Conservation (phyloP, 2,888 invertebrate species). For the Gonocerus acuteangulatus region DNA sequence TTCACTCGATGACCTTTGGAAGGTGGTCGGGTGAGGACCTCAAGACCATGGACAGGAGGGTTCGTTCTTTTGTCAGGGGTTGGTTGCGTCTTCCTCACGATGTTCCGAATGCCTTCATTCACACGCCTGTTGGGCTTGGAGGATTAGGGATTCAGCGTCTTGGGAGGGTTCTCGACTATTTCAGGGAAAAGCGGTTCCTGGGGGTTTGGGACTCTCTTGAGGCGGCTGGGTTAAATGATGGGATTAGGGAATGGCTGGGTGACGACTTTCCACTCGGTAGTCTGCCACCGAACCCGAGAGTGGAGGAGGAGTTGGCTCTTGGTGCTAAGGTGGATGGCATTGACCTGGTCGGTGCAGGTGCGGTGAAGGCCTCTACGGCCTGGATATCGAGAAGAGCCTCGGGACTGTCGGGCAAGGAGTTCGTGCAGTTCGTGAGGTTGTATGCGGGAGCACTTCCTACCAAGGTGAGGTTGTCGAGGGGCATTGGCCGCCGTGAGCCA, state of each 20-base stretch:
- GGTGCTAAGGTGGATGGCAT: neutral
- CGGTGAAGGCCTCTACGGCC: neutral
- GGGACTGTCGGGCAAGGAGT: neutral
- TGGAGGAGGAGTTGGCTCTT: neutral
- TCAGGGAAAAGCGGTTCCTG: neutral
- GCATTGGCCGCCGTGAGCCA: conserved; percentile 14
- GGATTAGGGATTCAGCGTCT: neutral
- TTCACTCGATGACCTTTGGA: neutral
- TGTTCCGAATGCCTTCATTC: neutral
- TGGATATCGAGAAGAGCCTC: neutral
- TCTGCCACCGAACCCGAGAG: neutral
- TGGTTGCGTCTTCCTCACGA: neutral
- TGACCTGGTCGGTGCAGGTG: neutral
- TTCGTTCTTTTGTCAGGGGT: neutral
- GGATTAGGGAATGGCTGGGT: neutral
- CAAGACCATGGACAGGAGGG: neutral
- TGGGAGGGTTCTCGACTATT: neutral
- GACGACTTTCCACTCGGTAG: neutral
- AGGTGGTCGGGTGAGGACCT: too few species aligned
- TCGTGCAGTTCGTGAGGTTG: neutral
- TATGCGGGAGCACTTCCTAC: conserved; percentile 40
- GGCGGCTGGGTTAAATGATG: too few species aligned
- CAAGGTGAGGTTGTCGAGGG: conserved; percentile 38
- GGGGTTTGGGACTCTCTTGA: neutral
- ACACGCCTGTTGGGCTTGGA: neutral